phyloP scores from a whole-genome alignment of 2,797 vertebrate genomes.

The Lerista edwardsae region DNA sequence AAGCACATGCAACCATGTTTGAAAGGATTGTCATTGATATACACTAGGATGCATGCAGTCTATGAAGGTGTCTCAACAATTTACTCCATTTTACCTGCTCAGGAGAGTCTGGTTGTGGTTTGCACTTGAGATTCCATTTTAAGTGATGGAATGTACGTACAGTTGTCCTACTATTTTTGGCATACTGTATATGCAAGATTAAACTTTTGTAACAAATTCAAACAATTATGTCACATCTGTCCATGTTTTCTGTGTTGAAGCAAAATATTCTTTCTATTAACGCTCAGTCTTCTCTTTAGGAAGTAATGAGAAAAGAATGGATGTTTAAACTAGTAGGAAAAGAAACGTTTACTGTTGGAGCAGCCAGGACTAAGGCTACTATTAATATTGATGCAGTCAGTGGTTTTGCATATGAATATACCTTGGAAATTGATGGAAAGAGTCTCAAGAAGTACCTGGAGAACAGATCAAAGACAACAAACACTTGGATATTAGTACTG shows the following conservation, averaged over 20 bases:
- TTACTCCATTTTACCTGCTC: too few species aligned
- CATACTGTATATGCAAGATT: neutral
- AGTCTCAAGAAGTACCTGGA: slow-evolving; percentile 96
- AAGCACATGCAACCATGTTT: neutral
- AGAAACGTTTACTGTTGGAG: slow-evolving; percentile 92
- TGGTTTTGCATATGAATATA: slow-evolving; percentile 96
- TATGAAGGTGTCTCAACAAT: too few species aligned
- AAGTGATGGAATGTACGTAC: neutral
- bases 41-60: too few species aligned
- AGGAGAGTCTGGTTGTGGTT: too few species aligned
- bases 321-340: slow-evolving; percentile 98
- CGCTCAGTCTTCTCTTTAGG: slow-evolving; percentile 74
- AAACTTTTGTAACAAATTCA: neutral
- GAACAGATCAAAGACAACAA: slow-evolving; percentile 93
- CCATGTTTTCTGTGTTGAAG: slow-evolving; percentile 3
- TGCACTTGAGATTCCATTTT: too few species aligned
- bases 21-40: neutral
- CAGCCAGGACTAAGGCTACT: slow-evolving; percentile 88
- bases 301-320: slow-evolving; percentile 92
- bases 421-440: slow-evolving; percentile 94
- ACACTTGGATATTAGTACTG: slow-evolving; percentile 93
- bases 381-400: slow-evolving; percentile 95
- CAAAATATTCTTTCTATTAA: slow-evolving; percentile 5
- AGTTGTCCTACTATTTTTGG: neutral
- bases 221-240: neutral